Percentiles rank a stretch among this genome's conserved stretches.
Evolutionary conservation across 92 coral and sea anemone genomes (phyloP).

Genomic region (Phymanthus crucifer): DNA sequence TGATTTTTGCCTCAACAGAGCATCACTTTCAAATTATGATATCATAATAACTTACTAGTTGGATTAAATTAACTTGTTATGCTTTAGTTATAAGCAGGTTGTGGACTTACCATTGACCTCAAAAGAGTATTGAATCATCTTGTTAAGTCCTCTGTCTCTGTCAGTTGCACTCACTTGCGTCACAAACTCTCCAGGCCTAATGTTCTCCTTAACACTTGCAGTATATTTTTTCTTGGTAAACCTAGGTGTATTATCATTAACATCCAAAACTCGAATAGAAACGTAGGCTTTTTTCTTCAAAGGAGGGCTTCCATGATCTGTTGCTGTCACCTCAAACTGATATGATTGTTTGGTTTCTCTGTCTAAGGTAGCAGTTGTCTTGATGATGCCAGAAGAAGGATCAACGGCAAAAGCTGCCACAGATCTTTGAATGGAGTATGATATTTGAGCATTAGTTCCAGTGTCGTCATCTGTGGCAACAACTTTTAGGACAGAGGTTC

Average conservation of each 20-base stretch:
- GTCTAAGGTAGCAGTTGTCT: conserved; percentile 61
- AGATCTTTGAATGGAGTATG: conserved; percentile 64
- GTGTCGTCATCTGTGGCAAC: conserved; percentile 79
- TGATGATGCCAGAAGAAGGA: conserved; percentile 66
- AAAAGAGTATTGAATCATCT: conserved; percentile 71
- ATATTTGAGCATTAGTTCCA: conserved; percentile 82
- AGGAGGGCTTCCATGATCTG: conserved; percentile 77
- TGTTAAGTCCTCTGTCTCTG: conserved; percentile 77
- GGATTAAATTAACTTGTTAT: too few relatives aligned
- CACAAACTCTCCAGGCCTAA: conserved; percentile 61
- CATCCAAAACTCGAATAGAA: conserved; percentile 73
- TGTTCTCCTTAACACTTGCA: conserved; percentile 59
- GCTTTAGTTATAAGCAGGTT: neutral
- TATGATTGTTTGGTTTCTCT: conserved; percentile 64
- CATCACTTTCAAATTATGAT: too few relatives aligned
- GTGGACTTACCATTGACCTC: conserved; percentile 54
- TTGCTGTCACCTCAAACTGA: conserved; percentile 72
- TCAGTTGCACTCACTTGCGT: conserved; percentile 74
- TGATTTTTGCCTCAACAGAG: too few relatives aligned
- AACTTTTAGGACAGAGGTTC: conserved; percentile 67
- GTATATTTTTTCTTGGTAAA: conserved; percentile 58
- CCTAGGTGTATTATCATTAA: conserved; percentile 87
- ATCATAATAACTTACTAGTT: too few relatives aligned
- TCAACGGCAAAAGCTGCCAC: conserved; percentile 63
- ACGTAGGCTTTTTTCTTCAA: conserved; percentile 70